Evolutionary conservation across 2,113 vertebrate species (phyloP).

Genomic region (Centropristis striata): DNA sequence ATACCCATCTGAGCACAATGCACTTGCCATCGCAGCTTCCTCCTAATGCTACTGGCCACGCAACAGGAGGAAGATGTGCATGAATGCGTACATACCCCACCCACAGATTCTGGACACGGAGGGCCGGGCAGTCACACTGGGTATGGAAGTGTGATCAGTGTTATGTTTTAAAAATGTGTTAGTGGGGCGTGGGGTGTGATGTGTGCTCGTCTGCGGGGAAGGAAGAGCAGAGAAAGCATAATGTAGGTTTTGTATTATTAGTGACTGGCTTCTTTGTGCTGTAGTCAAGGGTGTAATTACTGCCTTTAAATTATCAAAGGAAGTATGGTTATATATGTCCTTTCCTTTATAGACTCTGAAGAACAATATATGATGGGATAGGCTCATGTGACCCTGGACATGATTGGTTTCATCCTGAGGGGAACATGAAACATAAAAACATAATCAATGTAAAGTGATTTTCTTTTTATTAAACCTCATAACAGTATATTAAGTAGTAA

Average conservation of each 20-base stretch:
- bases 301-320: neutral
- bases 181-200: constrained; percentile 21
- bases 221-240: neutral
- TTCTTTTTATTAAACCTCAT: no score
- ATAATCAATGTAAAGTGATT: no score
- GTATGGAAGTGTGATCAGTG: constrained; percentile 29
- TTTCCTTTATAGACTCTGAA: neutral
- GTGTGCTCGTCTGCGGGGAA: neutral
- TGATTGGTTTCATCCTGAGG: neutral
- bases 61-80: constrained; percentile 38
- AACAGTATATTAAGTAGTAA: no score
- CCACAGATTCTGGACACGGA: constrained; percentile 5
- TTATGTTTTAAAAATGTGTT: constrained; percentile 38
- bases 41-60: constrained; percentile 16
- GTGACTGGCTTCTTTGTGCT: neutral
- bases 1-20: constrained; percentile 64
- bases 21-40: constrained; percentile 48
- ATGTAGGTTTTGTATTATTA: neutral
- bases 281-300: neutral
- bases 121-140: constrained; percentile 7
- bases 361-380: neutral
- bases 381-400: neutral
- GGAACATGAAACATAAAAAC: no score
- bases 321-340: neutral
- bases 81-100: constrained; percentile 1